Evolutionary conservation across 2,113 vertebrate species (phyloP).

Genomic region (Aspidoscelis tigris): DNA sequence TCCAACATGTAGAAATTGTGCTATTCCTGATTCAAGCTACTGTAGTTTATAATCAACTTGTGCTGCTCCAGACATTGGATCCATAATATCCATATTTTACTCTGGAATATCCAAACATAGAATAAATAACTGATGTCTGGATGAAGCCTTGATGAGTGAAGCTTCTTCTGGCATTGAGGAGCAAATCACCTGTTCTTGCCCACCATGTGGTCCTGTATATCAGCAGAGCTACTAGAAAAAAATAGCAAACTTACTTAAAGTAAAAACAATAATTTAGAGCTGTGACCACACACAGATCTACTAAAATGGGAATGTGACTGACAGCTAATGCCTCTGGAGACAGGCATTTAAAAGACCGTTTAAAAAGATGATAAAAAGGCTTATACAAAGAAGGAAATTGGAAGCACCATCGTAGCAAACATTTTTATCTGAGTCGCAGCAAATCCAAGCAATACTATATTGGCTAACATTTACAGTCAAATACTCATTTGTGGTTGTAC

Average conservation of each 20-base stretch:
- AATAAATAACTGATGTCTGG: too few species aligned
- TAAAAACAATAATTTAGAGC: not conserved
- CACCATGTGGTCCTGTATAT: not conserved
- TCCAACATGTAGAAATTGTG: too few species aligned
- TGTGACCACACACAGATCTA: not conserved
- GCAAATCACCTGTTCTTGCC: not conserved
- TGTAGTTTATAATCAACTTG: too few species aligned
- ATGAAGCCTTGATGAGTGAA: not conserved
- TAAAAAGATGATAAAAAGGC: slow-evolving; percentile 32
- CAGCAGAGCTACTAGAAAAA: not conserved
- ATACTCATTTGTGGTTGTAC: not conserved
- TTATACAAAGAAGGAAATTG: slow-evolving; percentile 3
- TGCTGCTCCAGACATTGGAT: too few species aligned
- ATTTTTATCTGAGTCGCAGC: not conserved
- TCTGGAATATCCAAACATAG: too few species aligned
- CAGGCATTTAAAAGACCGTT: slow-evolving; percentile 34
- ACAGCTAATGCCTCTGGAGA: not conserved
- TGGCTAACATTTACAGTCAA: slow-evolving; percentile 19
- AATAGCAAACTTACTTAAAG: not conserved
- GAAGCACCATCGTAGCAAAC: not conserved
- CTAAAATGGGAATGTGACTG: not conserved
- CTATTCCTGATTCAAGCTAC: too few species aligned
- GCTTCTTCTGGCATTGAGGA: not conserved
- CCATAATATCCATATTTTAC: too few species aligned
- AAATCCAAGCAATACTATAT: not conserved